Evolutionary conservation across 1,140 invertebrate genomes (phyloP).

Genomic region (Acromyrmex charruanus): DNA sequence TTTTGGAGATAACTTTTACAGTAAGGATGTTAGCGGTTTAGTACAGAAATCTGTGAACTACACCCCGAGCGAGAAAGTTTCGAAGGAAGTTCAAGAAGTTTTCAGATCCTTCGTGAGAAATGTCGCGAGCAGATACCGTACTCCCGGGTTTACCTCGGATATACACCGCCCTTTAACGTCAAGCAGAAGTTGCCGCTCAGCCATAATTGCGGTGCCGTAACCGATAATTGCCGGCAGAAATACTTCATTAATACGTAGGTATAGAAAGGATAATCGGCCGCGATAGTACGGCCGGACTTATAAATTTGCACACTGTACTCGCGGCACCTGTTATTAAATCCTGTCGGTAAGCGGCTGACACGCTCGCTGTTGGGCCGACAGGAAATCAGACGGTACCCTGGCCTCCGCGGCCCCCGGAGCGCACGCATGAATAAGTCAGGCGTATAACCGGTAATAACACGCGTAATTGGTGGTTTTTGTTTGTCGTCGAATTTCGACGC

Average conservation of each 20-base stretch:
- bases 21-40: no score
- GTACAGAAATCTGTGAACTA: no score
- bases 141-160: conserved; percentile 23
- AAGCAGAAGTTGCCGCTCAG: conserved; percentile 54
- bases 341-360: conserved; percentile 63
- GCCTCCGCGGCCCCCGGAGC: conserved; percentile 45
- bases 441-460: conserved; percentile 62
- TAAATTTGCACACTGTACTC: conserved; percentile 65
- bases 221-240: conserved; percentile 65
- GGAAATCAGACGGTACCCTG: conserved; percentile 46
- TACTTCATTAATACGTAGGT: conserved; percentile 65
- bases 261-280: conserved; percentile 65
- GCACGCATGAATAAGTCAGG: conserved; percentile 56
- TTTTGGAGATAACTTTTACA: no score
- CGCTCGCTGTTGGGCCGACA: conserved; percentile 58
- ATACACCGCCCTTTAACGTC: conserved; percentile 58
- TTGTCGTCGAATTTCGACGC: conserved; percentile 64
- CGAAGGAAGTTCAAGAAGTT: background rate
- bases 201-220: conserved; percentile 59
- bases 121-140: conserved; percentile 53
- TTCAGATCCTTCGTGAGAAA: conserved; percentile 54
- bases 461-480: conserved; percentile 60
- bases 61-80: background rate
- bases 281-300: conserved; percentile 62
- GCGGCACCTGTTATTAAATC: conserved; percentile 64